Conservation (phyloP, 1,140 invertebrate genomes). For the Hestina assimilis region DNA sequence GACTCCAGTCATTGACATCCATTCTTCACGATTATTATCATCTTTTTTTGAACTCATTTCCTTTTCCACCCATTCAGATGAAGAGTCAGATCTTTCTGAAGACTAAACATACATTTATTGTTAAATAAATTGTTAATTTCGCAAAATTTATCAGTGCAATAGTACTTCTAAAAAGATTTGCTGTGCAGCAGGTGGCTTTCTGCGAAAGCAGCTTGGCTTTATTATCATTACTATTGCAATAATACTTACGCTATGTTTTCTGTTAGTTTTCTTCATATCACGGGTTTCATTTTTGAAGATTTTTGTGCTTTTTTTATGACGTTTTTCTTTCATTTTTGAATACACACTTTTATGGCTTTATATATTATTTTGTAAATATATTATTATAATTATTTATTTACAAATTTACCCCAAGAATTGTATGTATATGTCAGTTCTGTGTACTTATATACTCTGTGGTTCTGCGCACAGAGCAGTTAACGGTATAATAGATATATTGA, state of each 20-base stretch:
- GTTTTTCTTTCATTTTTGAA: conserved; percentile 45
- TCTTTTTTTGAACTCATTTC: conserved; percentile 20
- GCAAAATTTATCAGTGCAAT: neutral
- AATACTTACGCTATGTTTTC: conserved; percentile 38
- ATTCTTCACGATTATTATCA: conserved; percentile 69
- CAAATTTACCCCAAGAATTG: no score
- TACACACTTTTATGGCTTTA: no score
- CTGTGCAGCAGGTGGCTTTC: no score
- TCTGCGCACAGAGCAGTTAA: no score
- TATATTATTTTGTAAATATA: neutral
- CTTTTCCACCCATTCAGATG: conserved; percentile 80
- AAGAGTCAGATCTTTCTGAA: conserved; percentile 41
- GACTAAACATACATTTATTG: conserved; percentile 36
- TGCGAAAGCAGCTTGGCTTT: no score
- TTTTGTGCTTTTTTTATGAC: conserved; percentile 37
- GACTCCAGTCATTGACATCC: conserved; percentile 79
- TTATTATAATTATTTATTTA: no score
- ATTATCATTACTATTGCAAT: no score
- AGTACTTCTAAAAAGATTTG: neutral
- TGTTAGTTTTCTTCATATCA: conserved; percentile 22
- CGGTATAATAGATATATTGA: no score
- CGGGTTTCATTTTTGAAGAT: conserved; percentile 31
- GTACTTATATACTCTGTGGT: no score
- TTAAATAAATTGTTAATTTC: no score
- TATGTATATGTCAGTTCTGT: no score